These are phyloP conservation scores for Apis cerana DNA, from an alignment of 1,140 invertebrate species.

Conservation along the genomic window DNA sequence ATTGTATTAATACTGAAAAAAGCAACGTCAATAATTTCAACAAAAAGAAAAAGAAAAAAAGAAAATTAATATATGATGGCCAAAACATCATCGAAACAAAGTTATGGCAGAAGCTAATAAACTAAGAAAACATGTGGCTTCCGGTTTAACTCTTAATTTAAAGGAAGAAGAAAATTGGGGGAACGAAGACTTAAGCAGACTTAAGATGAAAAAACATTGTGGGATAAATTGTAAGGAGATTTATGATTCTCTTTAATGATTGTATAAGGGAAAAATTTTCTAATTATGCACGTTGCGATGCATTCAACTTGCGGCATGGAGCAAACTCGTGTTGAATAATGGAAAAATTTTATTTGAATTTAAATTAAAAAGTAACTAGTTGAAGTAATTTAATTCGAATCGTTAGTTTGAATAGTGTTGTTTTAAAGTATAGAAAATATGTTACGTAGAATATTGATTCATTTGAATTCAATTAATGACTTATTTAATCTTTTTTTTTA, in stretches of 20 bases:
- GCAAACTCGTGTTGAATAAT: not conserved
- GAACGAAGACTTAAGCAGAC: not conserved
- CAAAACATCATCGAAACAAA: not conserved
- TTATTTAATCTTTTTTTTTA: no score
- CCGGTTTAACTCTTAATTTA: not conserved
- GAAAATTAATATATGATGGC: constrained; percentile 1
- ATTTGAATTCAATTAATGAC: no score
- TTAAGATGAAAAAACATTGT: constrained; percentile 5
- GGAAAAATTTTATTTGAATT: not conserved
- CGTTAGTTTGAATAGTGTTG: no score
- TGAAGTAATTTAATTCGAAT: no score
- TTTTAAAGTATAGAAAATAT: no score
- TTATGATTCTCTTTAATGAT: constrained; percentile 40
- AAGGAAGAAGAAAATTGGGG: not conserved
- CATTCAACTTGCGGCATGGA: constrained; percentile 24
- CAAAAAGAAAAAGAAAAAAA: no score
- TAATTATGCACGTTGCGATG: constrained; percentile 46
- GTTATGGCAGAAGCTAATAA: not conserved
- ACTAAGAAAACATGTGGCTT: no score
- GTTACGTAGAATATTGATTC: no score
- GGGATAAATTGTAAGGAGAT: constrained; percentile 30
- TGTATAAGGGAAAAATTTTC: constrained; percentile 43
- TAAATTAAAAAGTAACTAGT: no score
- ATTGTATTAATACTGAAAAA: constrained; percentile 2
- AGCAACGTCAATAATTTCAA: not conserved